Evolutionary conservation across 2,797 vertebrate species (phyloP), one percentile per base, ranked within the genome.

Genomic region (Gallinago stenura): DNA sequence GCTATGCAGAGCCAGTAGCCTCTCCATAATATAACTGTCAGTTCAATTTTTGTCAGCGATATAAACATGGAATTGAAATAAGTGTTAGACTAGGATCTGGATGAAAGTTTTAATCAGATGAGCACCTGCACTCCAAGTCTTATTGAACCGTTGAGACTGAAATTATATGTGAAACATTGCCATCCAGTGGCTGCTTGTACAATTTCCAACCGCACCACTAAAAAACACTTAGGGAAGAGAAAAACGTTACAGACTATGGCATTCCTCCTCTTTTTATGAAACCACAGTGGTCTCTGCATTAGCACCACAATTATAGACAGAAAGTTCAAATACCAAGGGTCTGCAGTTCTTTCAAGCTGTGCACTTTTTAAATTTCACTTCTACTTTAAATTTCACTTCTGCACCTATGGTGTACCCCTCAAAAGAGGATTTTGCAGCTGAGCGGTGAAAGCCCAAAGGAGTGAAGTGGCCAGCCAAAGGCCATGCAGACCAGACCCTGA

Each of bases 121-220:
- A 96, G 90, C 94, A 93, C 91, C 85, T 89, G 77, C 95, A 93
- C 76, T 91, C 94, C 64, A 43, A 91, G 64, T 71, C 54, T 89
- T 83, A 75, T 48, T 88, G 89, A 95, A 90, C 39, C 4, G 5
- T 15, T 45, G 78, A 72, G 76, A 48, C 71, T 60, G 88, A 78
- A 80, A 97, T 98, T 97, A 87, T n/a, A 31, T 96, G 94, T 97
- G 94, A 90, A 98, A 97, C 90, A 96, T 95, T 98, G 98, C 98
- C 98, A 98, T 96, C 98, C 76, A 95, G 97, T 97, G 98, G 97
- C 61, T 85, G 48, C 5, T 17, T 5, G 3, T 84, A 43, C 45
- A n/a, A 77, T 69, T 72, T 19, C 57, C 80, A 89, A 35, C 13
- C 5, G 10, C 73, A 10, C 45, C 43, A 33, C 37, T 17, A 66